phyloP scores from a whole-genome alignment of 37 sponge, comb jelly and placozoan genomes.

The Tethya wilhelma region DNA sequence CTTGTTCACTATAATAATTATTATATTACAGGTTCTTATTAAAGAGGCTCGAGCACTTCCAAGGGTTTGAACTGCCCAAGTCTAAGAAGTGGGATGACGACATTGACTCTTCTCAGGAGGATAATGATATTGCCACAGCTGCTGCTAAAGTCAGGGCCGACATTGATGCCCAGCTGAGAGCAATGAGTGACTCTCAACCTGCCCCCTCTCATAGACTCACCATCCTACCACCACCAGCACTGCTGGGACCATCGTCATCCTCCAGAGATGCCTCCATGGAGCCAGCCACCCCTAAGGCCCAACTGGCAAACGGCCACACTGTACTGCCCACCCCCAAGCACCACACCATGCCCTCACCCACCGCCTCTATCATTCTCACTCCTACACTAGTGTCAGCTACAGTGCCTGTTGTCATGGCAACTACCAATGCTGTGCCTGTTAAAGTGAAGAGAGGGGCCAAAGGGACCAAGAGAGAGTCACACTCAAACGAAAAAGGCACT shows the following conservation, averaged over 20 bases:
- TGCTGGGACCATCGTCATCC: too few species aligned
- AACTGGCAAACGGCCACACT: neutral
- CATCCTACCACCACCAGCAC: too few species aligned
- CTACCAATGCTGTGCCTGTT: neutral
- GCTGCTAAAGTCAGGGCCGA: slow-evolving; percentile 17
- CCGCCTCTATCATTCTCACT: slow-evolving; percentile 1
- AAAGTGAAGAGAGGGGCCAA: slow-evolving; percentile 12
- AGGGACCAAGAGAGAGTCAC: neutral
- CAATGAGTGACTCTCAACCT: too few species aligned
- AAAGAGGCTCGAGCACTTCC: slow-evolving; percentile 44
- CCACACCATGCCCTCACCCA: slow-evolving; percentile 5
- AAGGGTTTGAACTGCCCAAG: slow-evolving; percentile 3
- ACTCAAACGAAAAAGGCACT: neutral
- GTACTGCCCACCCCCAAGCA: neutral
- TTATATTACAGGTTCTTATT: too few species aligned
- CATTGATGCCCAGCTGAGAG: neutral
- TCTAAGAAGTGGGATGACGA: neutral
- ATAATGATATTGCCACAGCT: neutral
- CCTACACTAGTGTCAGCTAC: slow-evolving; percentile 8
- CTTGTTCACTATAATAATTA: neutral
- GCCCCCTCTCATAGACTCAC: too few species aligned
- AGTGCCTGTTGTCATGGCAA: neutral
- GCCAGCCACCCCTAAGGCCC: too few species aligned
- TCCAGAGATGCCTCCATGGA: too few species aligned
- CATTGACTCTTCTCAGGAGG: neutral